Conservation (phyloP, 2,888 invertebrate genomes). For the Mechanitis messenoides region DNA sequence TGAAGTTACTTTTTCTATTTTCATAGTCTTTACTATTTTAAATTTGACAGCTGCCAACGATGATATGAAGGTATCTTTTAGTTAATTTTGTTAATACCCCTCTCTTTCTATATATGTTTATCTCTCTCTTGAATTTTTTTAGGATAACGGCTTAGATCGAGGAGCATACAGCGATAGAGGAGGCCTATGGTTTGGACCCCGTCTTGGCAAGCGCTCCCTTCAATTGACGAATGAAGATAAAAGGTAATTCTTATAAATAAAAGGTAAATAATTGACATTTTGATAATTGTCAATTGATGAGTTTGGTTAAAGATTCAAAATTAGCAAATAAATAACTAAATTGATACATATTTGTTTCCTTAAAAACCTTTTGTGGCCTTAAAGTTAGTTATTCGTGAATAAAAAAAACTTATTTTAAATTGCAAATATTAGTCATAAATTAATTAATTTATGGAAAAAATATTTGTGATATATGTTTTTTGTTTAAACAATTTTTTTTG, state of each 20-base stretch:
- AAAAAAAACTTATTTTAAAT: too few relatives aligned
- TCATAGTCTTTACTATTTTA: slow-evolving; percentile 28
- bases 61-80: slow-evolving; percentile 34
- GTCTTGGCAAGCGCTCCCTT: slow-evolving; percentile 59
- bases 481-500: too few relatives aligned
- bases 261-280: neutral
- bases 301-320: too few relatives aligned
- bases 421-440: too few relatives aligned
- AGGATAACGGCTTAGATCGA: slow-evolving; percentile 50
- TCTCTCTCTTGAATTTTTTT: slow-evolving; percentile 9
- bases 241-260: slow-evolving; percentile 37
- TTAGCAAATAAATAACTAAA: too few relatives aligned
- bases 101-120: neutral
- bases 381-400: too few relatives aligned
- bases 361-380: too few relatives aligned
- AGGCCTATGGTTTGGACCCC: slow-evolving; percentile 66
- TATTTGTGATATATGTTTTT: too few relatives aligned
- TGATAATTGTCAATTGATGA: neutral
- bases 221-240: slow-evolving; percentile 43
- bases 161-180: slow-evolving; percentile 51
- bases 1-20: slow-evolving; percentile 20
- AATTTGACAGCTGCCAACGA: slow-evolving; percentile 28
- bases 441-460: too few relatives aligned
- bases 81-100: neutral
- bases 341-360: too few relatives aligned